Conservation (phyloP, 1,140 invertebrate genomes). For the Goniozus legneri region DNA sequence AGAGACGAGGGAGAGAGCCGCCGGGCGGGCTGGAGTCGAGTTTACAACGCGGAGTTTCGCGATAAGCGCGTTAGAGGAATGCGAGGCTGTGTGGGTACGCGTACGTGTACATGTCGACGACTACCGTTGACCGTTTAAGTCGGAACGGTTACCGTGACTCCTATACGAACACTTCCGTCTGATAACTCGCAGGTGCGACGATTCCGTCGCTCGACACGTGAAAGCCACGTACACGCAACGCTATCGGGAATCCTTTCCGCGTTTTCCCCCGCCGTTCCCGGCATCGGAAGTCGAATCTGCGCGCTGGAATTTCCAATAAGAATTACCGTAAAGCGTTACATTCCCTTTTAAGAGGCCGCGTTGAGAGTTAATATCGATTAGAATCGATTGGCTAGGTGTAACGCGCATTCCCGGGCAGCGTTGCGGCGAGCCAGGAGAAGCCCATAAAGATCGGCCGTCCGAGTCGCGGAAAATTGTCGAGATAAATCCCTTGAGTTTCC, state of each 20-base stretch:
- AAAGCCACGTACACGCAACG: constrained; percentile 15
- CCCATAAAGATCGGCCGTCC: background rate
- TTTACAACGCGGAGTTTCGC: background rate
- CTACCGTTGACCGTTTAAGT: constrained; percentile 25
- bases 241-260: constrained; percentile 9
- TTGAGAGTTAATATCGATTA: no score
- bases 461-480: constrained; percentile 16
- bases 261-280: background rate
- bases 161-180: constrained; percentile 17
- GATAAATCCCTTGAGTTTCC: constrained; percentile 21
- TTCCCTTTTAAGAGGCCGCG: no score
- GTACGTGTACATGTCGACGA: no score
- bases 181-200: constrained; percentile 22
- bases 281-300: no score
- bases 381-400: no score
- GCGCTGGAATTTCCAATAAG: no score
- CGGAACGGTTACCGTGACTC: constrained; percentile 20
- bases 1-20: no score
- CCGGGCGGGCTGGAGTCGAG: background rate
- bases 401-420: no score
- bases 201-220: constrained; percentile 19
- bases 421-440: no score
- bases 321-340: no score
- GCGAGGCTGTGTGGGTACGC: constrained; percentile 11
- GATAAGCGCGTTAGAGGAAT: no score